Evolutionary conservation across 2,888 invertebrate genomes (phyloP).

Genomic region (Ormyrus thymus): DNA sequence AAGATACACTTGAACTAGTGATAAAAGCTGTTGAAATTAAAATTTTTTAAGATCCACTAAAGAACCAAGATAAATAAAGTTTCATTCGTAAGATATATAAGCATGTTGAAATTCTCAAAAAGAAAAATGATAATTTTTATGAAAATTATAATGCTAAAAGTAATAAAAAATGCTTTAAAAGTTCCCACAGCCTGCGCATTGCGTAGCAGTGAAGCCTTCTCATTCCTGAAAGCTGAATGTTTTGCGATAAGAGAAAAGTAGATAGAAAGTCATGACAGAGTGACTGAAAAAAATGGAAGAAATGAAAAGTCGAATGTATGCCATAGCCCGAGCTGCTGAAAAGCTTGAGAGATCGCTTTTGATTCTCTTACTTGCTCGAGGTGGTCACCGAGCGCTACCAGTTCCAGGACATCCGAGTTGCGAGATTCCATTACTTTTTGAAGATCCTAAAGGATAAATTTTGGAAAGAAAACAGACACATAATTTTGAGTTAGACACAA

Average conservation of each 20-base stretch:
- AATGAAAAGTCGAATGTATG: constrained; percentile 41
- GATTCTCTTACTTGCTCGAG: constrained; percentile 87
- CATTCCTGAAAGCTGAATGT: constrained; percentile 41
- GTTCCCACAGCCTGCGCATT: constrained; percentile 19
- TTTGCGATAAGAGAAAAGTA: constrained; percentile 39
- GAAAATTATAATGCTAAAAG: constrained; percentile 18
- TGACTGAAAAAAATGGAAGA: constrained; percentile 14
- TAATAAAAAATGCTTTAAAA: constrained; percentile 29
- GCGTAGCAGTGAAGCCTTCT: constrained; percentile 20
- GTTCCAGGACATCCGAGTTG: constrained; percentile 83
- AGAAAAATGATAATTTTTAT: constrained; percentile 11
- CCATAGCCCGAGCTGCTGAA: constrained; percentile 40
- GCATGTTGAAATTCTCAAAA: constrained; percentile 27
- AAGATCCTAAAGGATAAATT: constrained; percentile 81
- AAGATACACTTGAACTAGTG: constrained; percentile 25
- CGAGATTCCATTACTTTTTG: constrained; percentile 84
- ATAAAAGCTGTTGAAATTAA: constrained; percentile 23
- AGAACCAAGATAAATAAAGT: constrained; percentile 16
- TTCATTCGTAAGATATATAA: constrained; percentile 34
- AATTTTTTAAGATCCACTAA: constrained; percentile 16
- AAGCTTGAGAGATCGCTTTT: constrained; percentile 49
- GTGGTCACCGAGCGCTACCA: constrained; percentile 85
- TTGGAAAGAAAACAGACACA: constrained; percentile 32
- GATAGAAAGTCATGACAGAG: constrained; percentile 41
- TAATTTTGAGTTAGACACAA: not conserved